These are phyloP conservation scores for Lydus trimaculatus DNA, from an alignment of 2,888 invertebrate genomes.

Conservation along the genomic window DNA sequence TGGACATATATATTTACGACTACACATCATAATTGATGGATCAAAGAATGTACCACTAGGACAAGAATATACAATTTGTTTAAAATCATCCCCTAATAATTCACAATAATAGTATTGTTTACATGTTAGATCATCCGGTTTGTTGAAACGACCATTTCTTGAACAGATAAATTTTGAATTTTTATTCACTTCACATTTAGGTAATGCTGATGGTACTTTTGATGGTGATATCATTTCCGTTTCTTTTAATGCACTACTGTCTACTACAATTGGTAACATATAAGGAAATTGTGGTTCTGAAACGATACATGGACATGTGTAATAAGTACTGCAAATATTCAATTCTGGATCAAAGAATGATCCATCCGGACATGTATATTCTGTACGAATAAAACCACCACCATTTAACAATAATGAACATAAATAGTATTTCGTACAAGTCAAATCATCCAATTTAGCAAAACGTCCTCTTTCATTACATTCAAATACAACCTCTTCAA, in stretches of 20 bases:
- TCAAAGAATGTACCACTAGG: constrained; percentile 56
- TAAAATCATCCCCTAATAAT: constrained; percentile 25
- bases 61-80: constrained; percentile 45
- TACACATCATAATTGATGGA: constrained; percentile 59
- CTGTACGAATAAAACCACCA: constrained; percentile 52
- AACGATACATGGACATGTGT: constrained; percentile 52
- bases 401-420: constrained; percentile 56
- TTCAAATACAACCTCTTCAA: constrained; percentile 3
- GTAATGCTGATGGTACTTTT: not conserved
- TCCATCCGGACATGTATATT: constrained; percentile 60
- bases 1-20: constrained; percentile 42
- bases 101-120: constrained; percentile 37
- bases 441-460: constrained; percentile 43
- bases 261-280: not conserved
- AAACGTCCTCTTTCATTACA: constrained; percentile 34
- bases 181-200: not conserved
- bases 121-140: constrained; percentile 36
- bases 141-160: constrained; percentile 31
- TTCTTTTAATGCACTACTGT: not conserved
- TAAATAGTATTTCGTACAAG: constrained; percentile 59
- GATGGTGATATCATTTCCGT: not conserved
- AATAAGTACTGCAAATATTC: constrained; percentile 46
- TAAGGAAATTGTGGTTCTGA: not conserved
- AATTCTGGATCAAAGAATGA: constrained; percentile 59
- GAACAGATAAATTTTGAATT: constrained; percentile 18